Evolutionary conservation across 2,888 invertebrate species (phyloP).

Genomic region (Rhyacophila evoluta): DNA sequence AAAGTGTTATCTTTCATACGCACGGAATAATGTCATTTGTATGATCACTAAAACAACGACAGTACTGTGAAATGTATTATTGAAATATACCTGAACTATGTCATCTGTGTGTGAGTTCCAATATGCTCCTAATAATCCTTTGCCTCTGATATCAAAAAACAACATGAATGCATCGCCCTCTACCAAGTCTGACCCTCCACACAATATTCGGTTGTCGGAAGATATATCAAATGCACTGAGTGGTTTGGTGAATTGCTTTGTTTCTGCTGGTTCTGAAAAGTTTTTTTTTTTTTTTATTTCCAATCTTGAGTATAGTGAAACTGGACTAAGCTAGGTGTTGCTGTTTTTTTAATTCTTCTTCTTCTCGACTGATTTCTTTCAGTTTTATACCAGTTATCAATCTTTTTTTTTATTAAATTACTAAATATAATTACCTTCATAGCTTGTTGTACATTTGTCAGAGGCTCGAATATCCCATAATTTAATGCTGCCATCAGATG

Average conservation of each 20-base stretch:
- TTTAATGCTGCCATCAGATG: conserved; percentile 70
- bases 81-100: conserved; percentile 73
- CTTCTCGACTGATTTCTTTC: too few species aligned
- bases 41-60: too few species aligned
- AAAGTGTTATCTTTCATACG: neutral
- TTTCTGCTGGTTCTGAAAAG: conserved; percentile 57
- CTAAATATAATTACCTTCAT: conserved; percentile 59
- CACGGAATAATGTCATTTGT: too few species aligned
- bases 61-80: neutral
- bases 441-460: conserved; percentile 62
- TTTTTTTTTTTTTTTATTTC: neutral
- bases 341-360: too few species aligned
- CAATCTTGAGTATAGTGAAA: neutral
- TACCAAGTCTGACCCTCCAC: conserved; percentile 80
- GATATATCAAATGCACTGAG: conserved; percentile 82
- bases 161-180: conserved; percentile 79
- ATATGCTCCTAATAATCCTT: conserved; percentile 79
- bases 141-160: conserved; percentile 82
- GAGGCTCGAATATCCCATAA: conserved; percentile 75
- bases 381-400: too few species aligned
- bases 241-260: conserved; percentile 65
- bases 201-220: conserved; percentile 76
- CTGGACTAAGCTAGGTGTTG: neutral
- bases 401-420: neutral
- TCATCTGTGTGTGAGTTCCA: conserved; percentile 88